These are phyloP conservation scores for Pachyrhynchus sulphureomaculatus DNA, from an alignment of 1,140 invertebrate genomes.

Conservation along the genomic window DNA sequence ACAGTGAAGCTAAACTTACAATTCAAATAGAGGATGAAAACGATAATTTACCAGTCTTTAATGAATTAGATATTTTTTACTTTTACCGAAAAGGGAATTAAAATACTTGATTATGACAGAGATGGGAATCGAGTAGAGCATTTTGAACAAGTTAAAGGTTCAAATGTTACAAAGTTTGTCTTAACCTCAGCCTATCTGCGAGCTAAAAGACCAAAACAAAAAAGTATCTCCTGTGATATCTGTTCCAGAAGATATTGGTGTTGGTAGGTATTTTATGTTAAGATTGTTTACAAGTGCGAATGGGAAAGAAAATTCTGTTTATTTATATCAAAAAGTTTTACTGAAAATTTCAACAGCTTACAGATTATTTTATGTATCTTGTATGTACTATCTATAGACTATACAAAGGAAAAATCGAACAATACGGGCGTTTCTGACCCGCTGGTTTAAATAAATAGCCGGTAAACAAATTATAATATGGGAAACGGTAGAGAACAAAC, in stretches of 20 bases:
- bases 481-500: too few species aligned
- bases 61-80: constrained; percentile 63
- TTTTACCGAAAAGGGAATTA: constrained; percentile 62
- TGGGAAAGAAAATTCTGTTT: too few species aligned
- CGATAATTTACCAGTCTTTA: constrained; percentile 76
- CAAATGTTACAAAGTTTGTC: constrained; percentile 43
- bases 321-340: too few species aligned
- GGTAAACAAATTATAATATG: too few species aligned
- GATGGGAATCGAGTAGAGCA: constrained; percentile 53
- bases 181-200: constrained; percentile 44
- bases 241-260: constrained; percentile 74
- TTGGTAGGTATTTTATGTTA: constrained; percentile 55
- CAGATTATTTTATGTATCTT: too few species aligned
- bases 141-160: constrained; percentile 52
- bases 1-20: constrained; percentile 68
- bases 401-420: too few species aligned
- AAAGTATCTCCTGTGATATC: constrained; percentile 60
- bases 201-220: constrained; percentile 35
- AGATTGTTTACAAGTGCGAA: too few species aligned
- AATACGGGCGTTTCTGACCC: too few species aligned
- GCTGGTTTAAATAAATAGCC: too few species aligned
- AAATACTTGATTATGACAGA: constrained; percentile 61
- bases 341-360: too few species aligned
- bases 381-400: too few species aligned
- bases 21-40: constrained; percentile 79